A percentile compares a stretch with the other conserved stretches of the same genome.
Evolutionary conservation across 2,113 vertebrate species (phyloP).

Genomic region (Vidua macroura): DNA sequence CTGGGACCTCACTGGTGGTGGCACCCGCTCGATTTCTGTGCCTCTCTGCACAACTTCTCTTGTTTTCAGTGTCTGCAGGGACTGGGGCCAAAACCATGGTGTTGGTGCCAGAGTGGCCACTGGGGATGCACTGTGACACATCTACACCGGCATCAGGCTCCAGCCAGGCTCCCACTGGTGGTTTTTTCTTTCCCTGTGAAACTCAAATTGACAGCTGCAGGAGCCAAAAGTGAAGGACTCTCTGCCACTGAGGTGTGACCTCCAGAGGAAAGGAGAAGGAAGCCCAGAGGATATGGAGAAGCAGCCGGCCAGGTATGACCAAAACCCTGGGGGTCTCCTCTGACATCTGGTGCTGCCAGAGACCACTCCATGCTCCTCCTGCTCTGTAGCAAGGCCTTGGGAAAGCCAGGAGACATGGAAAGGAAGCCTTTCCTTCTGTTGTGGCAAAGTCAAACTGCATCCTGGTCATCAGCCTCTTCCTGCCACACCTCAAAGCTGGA

Average conservation of each 20-base stretch:
- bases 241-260: not conserved
- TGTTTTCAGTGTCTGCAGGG: not conserved
- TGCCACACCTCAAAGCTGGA: not conserved
- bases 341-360: rapidly evolving
- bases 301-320: not conserved
- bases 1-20: not conserved
- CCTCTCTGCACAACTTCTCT: not conserved
- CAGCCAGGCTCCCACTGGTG: not conserved
- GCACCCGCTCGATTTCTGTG: not conserved
- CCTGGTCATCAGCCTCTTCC: not conserved
- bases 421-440: not conserved
- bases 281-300: not conserved
- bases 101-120: not conserved
- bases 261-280: not conserved
- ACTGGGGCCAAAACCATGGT: not conserved
- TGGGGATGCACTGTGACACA: not conserved
- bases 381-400: not conserved
- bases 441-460: not conserved
- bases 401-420: rapidly evolving
- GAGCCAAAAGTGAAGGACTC: not conserved
- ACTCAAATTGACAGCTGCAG: not conserved
- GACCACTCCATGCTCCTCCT: not conserved
- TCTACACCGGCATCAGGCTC: not conserved
- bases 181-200: not conserved
- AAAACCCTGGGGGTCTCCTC: not conserved